phyloP scores from a whole-genome alignment of 2,888 invertebrate genomes.

The Eupeodes latifasciatus region DNA sequence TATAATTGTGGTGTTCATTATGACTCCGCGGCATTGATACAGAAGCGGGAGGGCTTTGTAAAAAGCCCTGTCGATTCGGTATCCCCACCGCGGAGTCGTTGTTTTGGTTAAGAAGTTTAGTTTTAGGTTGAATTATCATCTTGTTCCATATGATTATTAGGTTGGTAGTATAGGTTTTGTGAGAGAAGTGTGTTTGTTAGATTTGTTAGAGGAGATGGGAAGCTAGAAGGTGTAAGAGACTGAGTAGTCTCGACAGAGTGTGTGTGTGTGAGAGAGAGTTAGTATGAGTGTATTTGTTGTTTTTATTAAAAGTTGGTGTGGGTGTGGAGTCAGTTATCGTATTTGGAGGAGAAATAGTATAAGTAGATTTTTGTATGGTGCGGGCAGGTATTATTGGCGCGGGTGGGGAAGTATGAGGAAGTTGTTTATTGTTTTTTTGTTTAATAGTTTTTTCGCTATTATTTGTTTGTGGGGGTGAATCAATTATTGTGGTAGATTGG shows the following conservation, averaged over 20 bases:
- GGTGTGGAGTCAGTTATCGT: background rate
- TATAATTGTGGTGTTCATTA: too few species aligned
- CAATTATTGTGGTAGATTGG: background rate
- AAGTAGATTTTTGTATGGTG: background rate
- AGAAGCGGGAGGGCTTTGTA: too few species aligned
- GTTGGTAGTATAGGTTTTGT: background rate
- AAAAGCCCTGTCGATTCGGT: background rate
- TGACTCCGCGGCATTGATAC: too few species aligned
- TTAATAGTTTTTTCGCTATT: background rate
- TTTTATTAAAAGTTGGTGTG: background rate
- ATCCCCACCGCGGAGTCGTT: slow-evolving; percentile 10
- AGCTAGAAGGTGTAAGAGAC: background rate
- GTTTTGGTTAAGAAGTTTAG: background rate
- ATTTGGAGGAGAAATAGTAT: background rate
- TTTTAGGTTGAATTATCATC: slow-evolving; percentile 26
- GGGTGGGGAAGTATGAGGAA: background rate
- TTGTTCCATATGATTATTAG: background rate
- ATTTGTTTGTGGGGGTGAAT: background rate
- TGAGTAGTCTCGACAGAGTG: background rate
- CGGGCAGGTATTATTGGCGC: background rate
- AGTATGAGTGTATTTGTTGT: too few species aligned
- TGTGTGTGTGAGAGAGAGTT: background rate
- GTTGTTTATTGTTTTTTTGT: background rate
- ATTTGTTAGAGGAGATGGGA: slow-evolving; percentile 18
- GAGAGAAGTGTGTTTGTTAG: slow-evolving; percentile 10